Conservation (phyloP, 2,113 vertebrate genomes). For the Sylvicapra grimmia region DNA sequence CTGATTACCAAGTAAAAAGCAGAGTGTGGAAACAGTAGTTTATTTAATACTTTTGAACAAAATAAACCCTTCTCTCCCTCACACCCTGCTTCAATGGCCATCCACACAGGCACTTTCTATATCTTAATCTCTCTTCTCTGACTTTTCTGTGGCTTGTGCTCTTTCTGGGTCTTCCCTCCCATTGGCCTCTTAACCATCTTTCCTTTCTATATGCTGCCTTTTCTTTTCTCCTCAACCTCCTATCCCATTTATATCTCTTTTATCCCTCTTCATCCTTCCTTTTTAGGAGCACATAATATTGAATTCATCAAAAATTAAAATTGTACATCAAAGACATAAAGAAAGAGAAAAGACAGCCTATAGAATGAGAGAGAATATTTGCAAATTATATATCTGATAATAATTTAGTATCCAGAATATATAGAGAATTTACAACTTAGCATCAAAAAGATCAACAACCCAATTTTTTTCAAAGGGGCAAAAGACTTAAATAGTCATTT, state of each 20-base stretch:
- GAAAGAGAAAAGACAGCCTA: not conserved
- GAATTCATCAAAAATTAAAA: not conserved
- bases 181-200: not conserved
- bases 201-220: not conserved
- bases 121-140: not conserved
- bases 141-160: not conserved
- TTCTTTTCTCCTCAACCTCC: not conserved
- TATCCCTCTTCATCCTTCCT: not conserved
- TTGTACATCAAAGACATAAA: not conserved
- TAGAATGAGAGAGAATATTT: not conserved
- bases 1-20: not conserved
- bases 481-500: not conserved
- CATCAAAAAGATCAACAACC: not conserved
- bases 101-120: not conserved
- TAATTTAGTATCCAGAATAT: not conserved
- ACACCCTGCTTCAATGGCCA: not conserved
- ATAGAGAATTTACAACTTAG: not conserved
- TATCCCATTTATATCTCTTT: not conserved
- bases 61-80: not conserved
- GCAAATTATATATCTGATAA: not conserved
- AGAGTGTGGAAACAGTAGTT: not conserved
- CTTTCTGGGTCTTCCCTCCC: not conserved
- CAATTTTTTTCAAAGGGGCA: not conserved
- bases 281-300: not conserved
- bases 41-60: not conserved